phyloP scores from a whole-genome alignment of 2,888 invertebrate species.

The Cephus spinipes region DNA sequence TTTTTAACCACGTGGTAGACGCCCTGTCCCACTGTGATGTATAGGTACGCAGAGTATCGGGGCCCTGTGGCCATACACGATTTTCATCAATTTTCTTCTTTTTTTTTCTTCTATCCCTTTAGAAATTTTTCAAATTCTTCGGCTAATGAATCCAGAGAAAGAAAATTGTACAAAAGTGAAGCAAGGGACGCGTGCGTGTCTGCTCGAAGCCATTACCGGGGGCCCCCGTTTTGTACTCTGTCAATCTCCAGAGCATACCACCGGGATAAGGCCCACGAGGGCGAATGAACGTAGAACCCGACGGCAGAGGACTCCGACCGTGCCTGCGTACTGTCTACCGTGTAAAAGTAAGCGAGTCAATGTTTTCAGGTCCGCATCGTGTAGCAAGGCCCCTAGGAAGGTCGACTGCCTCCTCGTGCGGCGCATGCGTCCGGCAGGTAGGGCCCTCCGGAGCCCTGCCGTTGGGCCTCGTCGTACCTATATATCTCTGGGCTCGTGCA shows the following conservation, averaged over 20 bases:
- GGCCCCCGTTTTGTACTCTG: neutral
- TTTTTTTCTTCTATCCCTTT: neutral
- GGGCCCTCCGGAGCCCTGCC: neutral
- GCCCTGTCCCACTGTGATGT: neutral
- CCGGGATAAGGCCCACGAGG: neutral
- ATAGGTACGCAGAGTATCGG: too few species aligned
- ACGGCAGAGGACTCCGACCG: neutral
- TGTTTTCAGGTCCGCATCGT: conserved; percentile 56
- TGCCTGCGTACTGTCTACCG: neutral
- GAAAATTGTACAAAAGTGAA: neutral
- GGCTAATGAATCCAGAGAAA: neutral
- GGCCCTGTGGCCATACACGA: neutral
- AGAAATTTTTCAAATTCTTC: neutral
- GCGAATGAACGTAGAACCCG: neutral
- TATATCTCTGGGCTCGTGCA: neutral
- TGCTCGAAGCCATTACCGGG: neutral
- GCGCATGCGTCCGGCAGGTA: conserved; percentile 30
- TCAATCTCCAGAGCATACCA: neutral
- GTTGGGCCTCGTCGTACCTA: neutral
- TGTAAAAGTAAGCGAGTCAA: conserved; percentile 26
- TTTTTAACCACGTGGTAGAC: neutral
- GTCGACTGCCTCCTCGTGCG: conserved; percentile 48
- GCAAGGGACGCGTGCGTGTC: neutral
- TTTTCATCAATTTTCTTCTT: neutral
- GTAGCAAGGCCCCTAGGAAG: conserved; percentile 59